Percentiles rank a stretch among this genome's conserved stretches.
Conservation (phyloP, 1,140 invertebrate genomes). For the Sycophila sp. region DNA sequence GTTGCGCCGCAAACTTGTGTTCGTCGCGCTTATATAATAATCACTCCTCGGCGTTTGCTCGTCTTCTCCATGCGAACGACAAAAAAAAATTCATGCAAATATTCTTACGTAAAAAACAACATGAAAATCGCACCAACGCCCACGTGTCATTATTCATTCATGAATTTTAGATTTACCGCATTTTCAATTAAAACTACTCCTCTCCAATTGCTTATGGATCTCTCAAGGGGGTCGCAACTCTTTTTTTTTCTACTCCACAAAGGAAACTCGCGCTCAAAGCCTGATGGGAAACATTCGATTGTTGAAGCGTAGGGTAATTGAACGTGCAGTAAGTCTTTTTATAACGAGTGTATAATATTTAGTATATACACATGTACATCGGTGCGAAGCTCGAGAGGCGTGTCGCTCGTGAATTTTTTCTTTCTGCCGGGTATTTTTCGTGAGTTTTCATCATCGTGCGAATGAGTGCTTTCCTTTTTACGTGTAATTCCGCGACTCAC, state of each 20-base stretch:
- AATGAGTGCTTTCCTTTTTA: too few relatives aligned
- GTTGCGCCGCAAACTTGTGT: not conserved
- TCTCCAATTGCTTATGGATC: not conserved
- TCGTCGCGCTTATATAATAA: not conserved
- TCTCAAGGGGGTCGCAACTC: not conserved
- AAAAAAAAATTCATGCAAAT: not conserved
- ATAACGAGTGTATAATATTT: too few relatives aligned
- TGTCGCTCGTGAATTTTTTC: slow-evolving; percentile 2
- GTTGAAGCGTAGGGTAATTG: not conserved
- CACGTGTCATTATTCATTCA: not conserved
- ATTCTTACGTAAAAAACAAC: not conserved
- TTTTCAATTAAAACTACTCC: not conserved
- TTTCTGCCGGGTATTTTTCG: not conserved
- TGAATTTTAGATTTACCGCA: not conserved
- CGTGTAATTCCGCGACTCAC: too few relatives aligned
- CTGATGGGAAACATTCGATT: not conserved
- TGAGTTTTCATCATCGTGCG: too few relatives aligned
- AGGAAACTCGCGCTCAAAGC: not conserved
- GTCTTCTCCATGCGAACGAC: not conserved
- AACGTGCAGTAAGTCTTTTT: not conserved
- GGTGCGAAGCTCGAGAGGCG: not conserved
- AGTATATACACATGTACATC: too few relatives aligned
- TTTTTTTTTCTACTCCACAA: too few relatives aligned
- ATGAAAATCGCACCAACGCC: not conserved
- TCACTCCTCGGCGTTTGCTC: not conserved